Evolutionary conservation across 1,140 invertebrate species (phyloP), one percentile per base, ranked within the genome.

Genomic region (Ditylenchus dipsaci): DNA sequence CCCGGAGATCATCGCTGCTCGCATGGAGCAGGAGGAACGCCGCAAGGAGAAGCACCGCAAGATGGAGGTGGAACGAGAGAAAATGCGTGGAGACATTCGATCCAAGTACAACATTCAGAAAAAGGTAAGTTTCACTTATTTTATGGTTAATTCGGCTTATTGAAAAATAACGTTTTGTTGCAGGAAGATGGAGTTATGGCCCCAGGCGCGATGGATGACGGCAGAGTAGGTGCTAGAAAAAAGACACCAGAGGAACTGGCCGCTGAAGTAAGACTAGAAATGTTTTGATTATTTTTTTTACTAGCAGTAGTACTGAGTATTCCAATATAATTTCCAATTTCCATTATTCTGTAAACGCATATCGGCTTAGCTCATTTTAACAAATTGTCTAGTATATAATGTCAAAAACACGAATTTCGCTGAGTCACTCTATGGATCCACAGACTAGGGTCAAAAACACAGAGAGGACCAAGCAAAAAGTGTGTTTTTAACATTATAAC

Each of bases 11-110:
- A 68, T 85, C n/a, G 85, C 86, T 61, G 86, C 85, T 5, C 76
- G 87, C 9, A 70, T 83, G 67, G 86, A 87, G 72, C 83, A 83
- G 60, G 86, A 86, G 74, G 84, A 85, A 74, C 81, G 84, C 69
- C 70, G 87, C 23, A 85, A 85, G 71, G 85, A 87, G 68, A 87
- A 86, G 73, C 86, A 87, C 76, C 78, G 92, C 78, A 95, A 95
- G 86, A 95, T 96, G 92, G 94, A 97, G 85, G 92, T 93, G 78
- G 93, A 97, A 85, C 87, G 94, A 75, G 93, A 97, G 86, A 93
- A 92, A 85, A 95, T 97, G 91, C 88, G 94, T 83, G 92, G 95
- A 85, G 91, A 92, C 84, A 97, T 97, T 84, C 89, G 93, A 86
- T 92, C 95, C 86, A 97, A 96, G 90, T 83, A 83, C 63, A 77